A percentile compares a stretch with the other conserved stretches of the same genome.
These are phyloP conservation scores for Polymixis flavicincta DNA, from an alignment of 2,888 invertebrate genomes.

Conservation along the genomic window DNA sequence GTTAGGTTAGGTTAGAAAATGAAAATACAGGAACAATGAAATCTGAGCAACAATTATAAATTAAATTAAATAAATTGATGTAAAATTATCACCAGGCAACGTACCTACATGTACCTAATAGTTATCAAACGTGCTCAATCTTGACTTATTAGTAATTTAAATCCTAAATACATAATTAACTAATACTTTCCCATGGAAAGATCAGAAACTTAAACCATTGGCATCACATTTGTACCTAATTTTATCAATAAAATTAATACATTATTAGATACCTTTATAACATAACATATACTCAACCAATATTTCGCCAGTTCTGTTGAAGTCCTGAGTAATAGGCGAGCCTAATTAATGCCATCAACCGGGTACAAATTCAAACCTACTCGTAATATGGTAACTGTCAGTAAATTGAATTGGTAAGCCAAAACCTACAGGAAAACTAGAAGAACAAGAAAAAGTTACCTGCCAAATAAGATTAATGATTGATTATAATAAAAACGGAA, in stretches of 20 bases:
- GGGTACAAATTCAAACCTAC: not conserved
- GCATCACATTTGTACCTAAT: conserved; percentile 5
- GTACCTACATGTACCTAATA: no score
- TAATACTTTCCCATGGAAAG: not conserved
- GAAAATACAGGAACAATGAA: not conserved
- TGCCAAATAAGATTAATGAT: not conserved
- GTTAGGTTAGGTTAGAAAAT: not conserved
- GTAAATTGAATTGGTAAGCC: not conserved
- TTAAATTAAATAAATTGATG: not conserved
- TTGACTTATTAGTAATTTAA: not conserved
- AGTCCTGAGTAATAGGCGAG: not conserved
- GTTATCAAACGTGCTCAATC: not conserved
- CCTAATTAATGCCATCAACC: not conserved
- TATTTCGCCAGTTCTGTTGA: not conserved
- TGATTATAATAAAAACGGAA: not conserved
- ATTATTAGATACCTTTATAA: not conserved
- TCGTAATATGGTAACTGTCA: not conserved
- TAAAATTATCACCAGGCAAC: not conserved
- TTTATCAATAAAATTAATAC: not conserved
- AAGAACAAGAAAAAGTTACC: not conserved
- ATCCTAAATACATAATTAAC: conserved; percentile 5
- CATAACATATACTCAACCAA: not conserved
- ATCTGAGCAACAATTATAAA: not conserved
- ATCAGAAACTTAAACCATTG: conserved; percentile 10
- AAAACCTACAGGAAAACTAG: not conserved